Conservation (phyloP, 2,888 invertebrate genomes). For the Scaptomyza polygonia region DNA sequence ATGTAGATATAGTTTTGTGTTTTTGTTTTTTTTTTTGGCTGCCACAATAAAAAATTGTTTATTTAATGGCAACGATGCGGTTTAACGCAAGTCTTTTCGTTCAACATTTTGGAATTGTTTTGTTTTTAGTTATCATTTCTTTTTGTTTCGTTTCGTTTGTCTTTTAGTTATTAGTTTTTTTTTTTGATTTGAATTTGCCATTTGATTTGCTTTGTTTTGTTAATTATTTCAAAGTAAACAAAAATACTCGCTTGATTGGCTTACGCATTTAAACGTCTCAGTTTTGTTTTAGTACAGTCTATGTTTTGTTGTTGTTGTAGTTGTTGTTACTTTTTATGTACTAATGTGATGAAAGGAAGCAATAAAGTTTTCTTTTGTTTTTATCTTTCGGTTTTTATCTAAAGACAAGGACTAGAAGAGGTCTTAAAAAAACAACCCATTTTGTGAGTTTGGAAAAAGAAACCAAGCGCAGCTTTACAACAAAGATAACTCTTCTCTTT, state of each 20-base stretch:
- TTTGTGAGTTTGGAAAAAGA: constrained; percentile 1
- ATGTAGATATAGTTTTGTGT: constrained; percentile 32
- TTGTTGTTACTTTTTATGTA: constrained; percentile 14
- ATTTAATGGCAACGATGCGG: constrained; percentile 58
- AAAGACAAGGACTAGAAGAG: constrained; percentile 55
- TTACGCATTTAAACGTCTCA: constrained; percentile 60
- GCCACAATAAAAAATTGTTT: constrained; percentile 29
- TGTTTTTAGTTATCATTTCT: constrained; percentile 19
- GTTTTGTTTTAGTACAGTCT: constrained; percentile 49
- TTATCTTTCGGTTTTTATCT: constrained; percentile 3
- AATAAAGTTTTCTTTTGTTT: constrained; percentile 14
- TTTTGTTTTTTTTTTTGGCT: constrained; percentile 16
- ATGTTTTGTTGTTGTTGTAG: not conserved
- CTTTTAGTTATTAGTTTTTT: constrained; percentile 44
- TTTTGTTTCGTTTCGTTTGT: constrained; percentile 45
- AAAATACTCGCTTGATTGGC: constrained; percentile 62
- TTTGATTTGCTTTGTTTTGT: constrained; percentile 1
- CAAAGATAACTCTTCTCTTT: not conserved
- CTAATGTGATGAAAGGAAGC: constrained; percentile 27
- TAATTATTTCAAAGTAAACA: constrained; percentile 31
- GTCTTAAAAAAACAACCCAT: constrained; percentile 4
- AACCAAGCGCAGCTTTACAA: constrained; percentile 18
- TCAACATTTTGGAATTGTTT: constrained; percentile 72
- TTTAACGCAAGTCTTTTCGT: constrained; percentile 75
- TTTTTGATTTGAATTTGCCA: constrained; percentile 11